These are phyloP conservation scores for Spodoptera litura DNA, from an alignment of 1,140 invertebrate genomes.

Conservation along the genomic window DNA sequence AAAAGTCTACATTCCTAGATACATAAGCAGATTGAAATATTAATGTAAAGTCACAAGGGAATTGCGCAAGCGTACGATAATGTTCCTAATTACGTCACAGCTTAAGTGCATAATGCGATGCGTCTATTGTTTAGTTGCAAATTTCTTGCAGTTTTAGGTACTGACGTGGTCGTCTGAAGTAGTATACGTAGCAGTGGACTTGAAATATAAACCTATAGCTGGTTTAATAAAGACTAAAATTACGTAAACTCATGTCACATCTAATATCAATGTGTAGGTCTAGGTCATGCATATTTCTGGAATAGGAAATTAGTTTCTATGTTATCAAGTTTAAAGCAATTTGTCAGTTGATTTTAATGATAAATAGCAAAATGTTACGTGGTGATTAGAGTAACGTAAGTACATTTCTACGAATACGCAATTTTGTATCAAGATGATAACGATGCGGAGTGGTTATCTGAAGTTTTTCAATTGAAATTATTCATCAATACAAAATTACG, in stretches of 20 bases:
- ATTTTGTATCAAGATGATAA: not conserved
- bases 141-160: constrained; percentile 21
- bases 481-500: not conserved
- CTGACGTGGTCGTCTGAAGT: constrained; percentile 16
- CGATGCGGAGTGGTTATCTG: not conserved
- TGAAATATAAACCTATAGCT: not conserved
- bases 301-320: too few species aligned
- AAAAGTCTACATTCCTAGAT: not conserved
- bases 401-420: constrained; percentile 5
- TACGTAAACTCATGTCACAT: not conserved
- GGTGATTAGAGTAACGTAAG: not conserved
- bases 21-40: constrained; percentile 18
- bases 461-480: not conserved
- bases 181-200: not conserved
- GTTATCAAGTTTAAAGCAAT: too few species aligned
- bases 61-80: constrained; percentile 2
- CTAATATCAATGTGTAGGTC: too few species aligned
- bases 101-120: not conserved
- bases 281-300: too few species aligned
- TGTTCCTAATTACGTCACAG: not conserved
- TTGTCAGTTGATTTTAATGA: too few species aligned
- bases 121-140: constrained; percentile 21
- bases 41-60: not conserved
- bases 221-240: not conserved
- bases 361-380: not conserved